Conservation (phyloP, 2,797 vertebrate species). For the Harpagifer antarcticus region DNA sequence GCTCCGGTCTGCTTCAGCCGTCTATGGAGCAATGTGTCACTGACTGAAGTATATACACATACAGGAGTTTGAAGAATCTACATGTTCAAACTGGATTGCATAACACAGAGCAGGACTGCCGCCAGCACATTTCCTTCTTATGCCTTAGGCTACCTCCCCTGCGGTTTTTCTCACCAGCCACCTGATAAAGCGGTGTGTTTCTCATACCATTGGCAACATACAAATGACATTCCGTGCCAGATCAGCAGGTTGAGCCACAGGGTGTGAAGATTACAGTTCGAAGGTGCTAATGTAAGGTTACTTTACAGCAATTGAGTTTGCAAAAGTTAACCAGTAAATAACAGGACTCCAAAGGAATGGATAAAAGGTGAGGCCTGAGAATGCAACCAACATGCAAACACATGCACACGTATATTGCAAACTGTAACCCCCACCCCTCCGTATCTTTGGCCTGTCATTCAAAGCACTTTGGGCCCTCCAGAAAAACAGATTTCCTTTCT, state of each 20-base stretch:
- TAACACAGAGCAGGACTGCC: conserved; percentile 45
- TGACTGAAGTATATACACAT: conserved; percentile 21
- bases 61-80: conserved; percentile 37
- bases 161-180: conserved; percentile 46
- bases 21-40: conserved; percentile 1
- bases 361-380: conserved; percentile 58
- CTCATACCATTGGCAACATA: conserved; percentile 32
- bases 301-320: conserved; percentile 31
- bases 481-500: conserved; percentile 24
- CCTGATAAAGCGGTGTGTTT: conserved; percentile 40
- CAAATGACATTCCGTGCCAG: conserved; percentile 32
- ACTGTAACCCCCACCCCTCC: conserved; percentile 48
- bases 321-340: conserved; percentile 40
- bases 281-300: conserved; percentile 18
- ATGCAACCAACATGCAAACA: conserved; percentile 64
- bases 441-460: conserved; percentile 53
- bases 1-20: background rate
- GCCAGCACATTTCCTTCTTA: conserved; percentile 57
- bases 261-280: conserved; percentile 1
- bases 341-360: conserved; percentile 55
- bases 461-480: conserved; percentile 40
- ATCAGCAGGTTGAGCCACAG: conserved; percentile 23
- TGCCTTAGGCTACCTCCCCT: conserved; percentile 58
- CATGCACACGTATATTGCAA: conserved; percentile 25
- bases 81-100: conserved; percentile 73